Conservation (phyloP, 64 coral and sea anemone species). For the Pachyseris speciosa region DNA sequence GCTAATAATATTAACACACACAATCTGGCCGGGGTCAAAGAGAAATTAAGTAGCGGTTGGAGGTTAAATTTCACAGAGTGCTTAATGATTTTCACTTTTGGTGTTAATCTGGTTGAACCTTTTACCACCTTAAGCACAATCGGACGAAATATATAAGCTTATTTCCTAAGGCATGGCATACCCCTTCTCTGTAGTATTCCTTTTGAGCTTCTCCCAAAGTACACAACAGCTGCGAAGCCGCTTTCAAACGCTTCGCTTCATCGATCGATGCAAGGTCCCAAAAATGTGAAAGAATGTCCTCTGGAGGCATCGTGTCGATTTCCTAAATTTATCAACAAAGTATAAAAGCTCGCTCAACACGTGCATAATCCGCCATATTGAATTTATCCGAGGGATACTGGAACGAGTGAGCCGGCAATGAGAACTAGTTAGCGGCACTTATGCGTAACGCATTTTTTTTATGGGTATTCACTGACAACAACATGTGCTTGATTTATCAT, state of each 20-base stretch:
- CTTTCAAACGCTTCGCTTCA: slow-evolving; percentile 75
- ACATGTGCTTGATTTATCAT: slow-evolving; percentile 7
- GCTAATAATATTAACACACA: no score
- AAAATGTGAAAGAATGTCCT: slow-evolving; percentile 76
- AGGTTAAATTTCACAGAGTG: no score
- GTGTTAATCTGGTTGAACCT: no score
- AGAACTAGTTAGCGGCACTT: neutral
- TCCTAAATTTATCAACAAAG: neutral
- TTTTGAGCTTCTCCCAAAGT: slow-evolving; percentile 61
- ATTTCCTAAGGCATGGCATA: no score
- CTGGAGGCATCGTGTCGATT: slow-evolving; percentile 57
- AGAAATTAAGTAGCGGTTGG: no score
- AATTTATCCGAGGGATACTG: neutral
- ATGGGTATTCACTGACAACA: neutral
- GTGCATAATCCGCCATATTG: slow-evolving; percentile 5
- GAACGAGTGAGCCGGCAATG: neutral
- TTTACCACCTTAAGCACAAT: neutral
- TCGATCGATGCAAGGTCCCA: slow-evolving; percentile 94
- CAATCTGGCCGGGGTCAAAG: no score
- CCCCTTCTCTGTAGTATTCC: slow-evolving; percentile 24
- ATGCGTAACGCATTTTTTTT: neutral
- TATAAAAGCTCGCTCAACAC: neutral
- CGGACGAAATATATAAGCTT: no score
- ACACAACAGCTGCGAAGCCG: slow-evolving; percentile 57
- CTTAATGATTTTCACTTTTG: no score